phyloP scores from a whole-genome alignment of 2,888 invertebrate species.

The Rhamnusium bicolor region DNA sequence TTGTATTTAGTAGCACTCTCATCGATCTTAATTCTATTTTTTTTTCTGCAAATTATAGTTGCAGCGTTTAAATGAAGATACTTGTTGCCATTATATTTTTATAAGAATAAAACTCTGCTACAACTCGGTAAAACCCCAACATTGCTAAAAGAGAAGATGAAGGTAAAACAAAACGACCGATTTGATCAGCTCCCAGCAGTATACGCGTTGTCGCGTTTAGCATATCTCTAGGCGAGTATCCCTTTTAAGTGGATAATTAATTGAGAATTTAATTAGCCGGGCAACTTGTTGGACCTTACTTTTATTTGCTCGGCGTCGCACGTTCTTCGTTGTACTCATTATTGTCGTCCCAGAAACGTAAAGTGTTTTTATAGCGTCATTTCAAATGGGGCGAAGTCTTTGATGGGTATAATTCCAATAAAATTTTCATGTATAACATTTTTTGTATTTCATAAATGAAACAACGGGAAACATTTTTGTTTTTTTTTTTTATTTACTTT shows the following conservation, averaged over 20 bases:
- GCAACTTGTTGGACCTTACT: constrained; percentile 50
- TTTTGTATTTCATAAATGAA: no score
- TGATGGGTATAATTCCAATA: background rate
- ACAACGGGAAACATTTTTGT: no score
- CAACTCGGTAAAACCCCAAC: no score
- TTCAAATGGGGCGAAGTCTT: background rate
- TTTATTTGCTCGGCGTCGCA: background rate
- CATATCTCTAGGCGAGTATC: constrained; percentile 35
- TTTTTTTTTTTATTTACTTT: no score
- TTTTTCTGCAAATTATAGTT: no score
- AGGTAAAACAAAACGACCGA: background rate
- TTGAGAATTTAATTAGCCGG: constrained; percentile 50
- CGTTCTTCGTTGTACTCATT: background rate
- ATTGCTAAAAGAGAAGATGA: background rate
- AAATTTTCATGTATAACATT: no score
- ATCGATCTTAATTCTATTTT: no score
- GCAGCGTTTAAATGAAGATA: no score
- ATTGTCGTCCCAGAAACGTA: background rate
- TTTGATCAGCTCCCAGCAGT: background rate
- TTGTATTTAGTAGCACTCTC: no score
- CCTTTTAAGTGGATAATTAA: constrained; percentile 52
- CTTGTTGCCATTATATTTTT: no score
- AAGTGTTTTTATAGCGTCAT: background rate
- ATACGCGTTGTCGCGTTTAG: background rate
- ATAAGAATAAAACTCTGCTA: no score